Percentiles rank a stretch among this genome's conserved stretches.
phyloP scores from a whole-genome alignment of 2,888 invertebrate species.

The Odontocerum albicorne region DNA sequence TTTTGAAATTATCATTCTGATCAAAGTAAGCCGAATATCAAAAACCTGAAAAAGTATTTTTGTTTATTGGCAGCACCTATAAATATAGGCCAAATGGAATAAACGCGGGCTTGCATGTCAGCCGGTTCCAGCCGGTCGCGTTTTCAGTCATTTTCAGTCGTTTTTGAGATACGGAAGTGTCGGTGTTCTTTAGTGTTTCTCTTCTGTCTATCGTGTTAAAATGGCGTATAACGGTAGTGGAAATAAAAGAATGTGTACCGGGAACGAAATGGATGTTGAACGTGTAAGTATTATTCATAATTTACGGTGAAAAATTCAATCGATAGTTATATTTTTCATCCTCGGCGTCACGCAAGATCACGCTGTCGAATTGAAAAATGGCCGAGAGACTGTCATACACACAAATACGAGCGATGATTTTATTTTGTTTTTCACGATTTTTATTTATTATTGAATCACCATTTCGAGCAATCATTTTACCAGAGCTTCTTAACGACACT shows the following conservation, averaged over 20 bases:
- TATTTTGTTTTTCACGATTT: not conserved
- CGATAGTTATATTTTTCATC: not conserved
- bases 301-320: not conserved
- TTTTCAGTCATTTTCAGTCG: constrained; percentile 22
- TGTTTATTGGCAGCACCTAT: constrained; percentile 5
- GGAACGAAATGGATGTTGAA: constrained; percentile 56
- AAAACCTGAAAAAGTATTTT: too few relatives aligned
- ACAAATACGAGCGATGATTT: not conserved
- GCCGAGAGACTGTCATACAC: constrained; percentile 6
- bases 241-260: constrained; percentile 58
- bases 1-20: too few relatives aligned
- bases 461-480: too few relatives aligned
- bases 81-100: constrained; percentile 28
- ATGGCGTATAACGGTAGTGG: constrained; percentile 74
- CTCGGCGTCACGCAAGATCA: constrained; percentile 11
- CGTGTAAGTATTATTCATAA: constrained; percentile 47
- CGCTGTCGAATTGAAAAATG: constrained; percentile 19
- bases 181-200: not conserved
- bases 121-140: constrained; percentile 27
- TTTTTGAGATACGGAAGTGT: constrained; percentile 9
- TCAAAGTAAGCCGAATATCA: too few relatives aligned
- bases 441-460: too few relatives aligned
- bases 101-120: constrained; percentile 24
- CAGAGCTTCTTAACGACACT: too few relatives aligned
- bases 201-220: constrained; percentile 41